Percentiles rank a stretch among this genome's conserved stretches.
Evolutionary conservation across 2,113 vertebrate species (phyloP).

Genomic region (Bubo bubo): DNA sequence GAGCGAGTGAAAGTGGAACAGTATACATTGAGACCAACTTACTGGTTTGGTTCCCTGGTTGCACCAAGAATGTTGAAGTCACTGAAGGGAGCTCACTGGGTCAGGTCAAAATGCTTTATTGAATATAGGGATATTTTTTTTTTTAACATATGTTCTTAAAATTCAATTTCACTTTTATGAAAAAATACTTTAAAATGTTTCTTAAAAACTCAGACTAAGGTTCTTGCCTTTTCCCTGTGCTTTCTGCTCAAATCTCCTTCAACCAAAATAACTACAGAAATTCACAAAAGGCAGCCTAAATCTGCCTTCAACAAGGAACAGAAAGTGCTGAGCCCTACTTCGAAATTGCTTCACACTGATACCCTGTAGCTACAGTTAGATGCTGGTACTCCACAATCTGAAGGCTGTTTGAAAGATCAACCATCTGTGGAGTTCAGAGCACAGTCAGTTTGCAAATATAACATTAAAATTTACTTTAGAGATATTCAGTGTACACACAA

Average conservation of each 20-base stretch:
- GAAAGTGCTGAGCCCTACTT: background rate
- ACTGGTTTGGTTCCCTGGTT: background rate
- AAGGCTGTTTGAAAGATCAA: background rate
- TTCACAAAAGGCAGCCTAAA: background rate
- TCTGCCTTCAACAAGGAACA: background rate
- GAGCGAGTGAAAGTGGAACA: background rate
- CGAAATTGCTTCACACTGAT: background rate
- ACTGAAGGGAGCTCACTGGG: background rate
- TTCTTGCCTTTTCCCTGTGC: no score
- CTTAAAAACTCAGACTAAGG: background rate
- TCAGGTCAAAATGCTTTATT: background rate
- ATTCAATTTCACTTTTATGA: background rate
- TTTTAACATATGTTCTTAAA: background rate
- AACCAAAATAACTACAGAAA: background rate
- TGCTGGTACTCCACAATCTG: background rate
- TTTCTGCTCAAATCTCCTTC: background rate
- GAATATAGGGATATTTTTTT: background rate
- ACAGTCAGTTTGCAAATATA: background rate
- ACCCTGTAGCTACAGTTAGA: background rate
- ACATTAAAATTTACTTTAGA: no score
- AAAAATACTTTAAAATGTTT: background rate
- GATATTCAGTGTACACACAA: no score
- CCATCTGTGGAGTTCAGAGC: background rate
- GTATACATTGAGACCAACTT: fast-evolving
- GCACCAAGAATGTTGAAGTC: background rate